Conservation (phyloP, 2,113 vertebrate genomes). For the Falco punctatus region DNA sequence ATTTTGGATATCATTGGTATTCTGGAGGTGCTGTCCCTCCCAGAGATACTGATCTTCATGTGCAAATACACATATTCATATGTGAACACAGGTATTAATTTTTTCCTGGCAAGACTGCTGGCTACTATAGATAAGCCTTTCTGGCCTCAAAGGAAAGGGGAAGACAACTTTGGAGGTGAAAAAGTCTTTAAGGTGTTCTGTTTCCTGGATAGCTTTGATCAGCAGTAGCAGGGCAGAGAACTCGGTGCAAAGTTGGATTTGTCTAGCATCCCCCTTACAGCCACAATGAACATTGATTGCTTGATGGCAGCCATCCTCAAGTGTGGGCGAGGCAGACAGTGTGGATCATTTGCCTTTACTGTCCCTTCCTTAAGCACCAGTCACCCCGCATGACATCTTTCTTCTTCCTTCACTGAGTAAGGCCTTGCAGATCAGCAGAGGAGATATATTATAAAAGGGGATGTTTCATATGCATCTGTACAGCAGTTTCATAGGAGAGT, state of each 20-base stretch:
- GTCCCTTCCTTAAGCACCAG: not conserved
- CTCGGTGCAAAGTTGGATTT: not conserved
- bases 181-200: not conserved
- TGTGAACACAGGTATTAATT: not conserved
- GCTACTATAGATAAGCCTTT: not conserved
- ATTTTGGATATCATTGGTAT: not conserved
- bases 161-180: not conserved
- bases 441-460: not conserved
- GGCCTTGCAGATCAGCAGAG: not conserved
- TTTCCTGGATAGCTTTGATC: not conserved
- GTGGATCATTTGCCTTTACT: not conserved
- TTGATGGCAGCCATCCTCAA: not conserved
- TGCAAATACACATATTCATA: not conserved
- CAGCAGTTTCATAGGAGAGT: not conserved
- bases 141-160: not conserved
- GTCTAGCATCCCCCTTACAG: not conserved
- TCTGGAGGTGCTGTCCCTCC: not conserved
- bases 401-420: not conserved
- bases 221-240: not conserved
- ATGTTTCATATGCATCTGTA: rapidly evolving
- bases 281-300: rapidly evolving
- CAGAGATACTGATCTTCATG: not conserved
- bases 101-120: not conserved
- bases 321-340: not conserved
- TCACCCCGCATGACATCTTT: not conserved